A percentile compares a stretch with the other conserved stretches of the same genome.
Conservation (phyloP, 2,888 invertebrate species). For the Imbricaverruca yamaguchii region DNA sequence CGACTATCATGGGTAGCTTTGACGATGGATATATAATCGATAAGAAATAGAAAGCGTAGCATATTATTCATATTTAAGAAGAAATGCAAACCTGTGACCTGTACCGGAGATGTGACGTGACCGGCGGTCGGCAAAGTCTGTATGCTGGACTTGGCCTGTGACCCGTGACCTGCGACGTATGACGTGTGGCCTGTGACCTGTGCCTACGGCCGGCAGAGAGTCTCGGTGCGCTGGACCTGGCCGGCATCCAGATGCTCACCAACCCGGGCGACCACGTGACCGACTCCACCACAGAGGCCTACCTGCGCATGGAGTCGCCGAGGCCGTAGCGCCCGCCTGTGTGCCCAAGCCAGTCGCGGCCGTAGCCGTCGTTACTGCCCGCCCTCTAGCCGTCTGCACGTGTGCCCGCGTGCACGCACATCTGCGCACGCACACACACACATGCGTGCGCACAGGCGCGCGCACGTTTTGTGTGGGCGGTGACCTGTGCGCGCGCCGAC, state of each 20-base stretch:
- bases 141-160: neutral
- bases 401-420: neutral
- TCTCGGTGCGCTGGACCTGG: constrained; percentile 3
- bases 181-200: neutral
- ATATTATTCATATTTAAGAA: neutral
- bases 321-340: neutral
- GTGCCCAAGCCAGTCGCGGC: neutral
- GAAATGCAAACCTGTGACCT: neutral
- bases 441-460: no score
- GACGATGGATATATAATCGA: no score
- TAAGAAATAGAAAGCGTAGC: no score
- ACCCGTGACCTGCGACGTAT: no score
- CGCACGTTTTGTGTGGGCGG: no score
- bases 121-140: neutral
- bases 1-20: no score
- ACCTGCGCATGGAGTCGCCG: constrained; percentile 7
- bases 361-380: no score
- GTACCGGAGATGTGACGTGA: neutral
- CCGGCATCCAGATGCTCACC: neutral
- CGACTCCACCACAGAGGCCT: neutral
- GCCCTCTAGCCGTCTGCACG: neutral
- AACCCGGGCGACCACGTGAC: neutral
- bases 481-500: neutral
- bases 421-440: neutral
- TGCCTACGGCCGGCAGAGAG: neutral